Base-by-base conservation (phyloP, 2,113 vertebrate species). In the Macrotis lagotis region DNA sequence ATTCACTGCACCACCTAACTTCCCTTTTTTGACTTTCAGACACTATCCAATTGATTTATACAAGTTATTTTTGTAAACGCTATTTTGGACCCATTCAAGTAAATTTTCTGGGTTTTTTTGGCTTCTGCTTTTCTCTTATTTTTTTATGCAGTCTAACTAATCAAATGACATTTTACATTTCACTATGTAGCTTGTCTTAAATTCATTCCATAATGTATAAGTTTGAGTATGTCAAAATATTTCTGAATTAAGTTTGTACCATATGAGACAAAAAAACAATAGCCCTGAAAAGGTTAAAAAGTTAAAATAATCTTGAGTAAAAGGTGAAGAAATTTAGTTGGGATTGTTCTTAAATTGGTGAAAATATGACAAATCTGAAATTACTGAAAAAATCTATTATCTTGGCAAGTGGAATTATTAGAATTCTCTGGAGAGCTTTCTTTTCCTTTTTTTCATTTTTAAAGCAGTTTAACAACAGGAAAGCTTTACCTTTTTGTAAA, bases 371-470 rank as follows among this genome's bases (percentile, higher is more conserved):
- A 47, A 97, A 97, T 97, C 95, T 96, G 96, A 97, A 97, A 97
- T 96, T 96, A 97, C 94, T 93, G 93, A 96, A 95, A 97, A 97
- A 94, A 93, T 94, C 96, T 94, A 90, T 96, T 96, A 92, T 97
- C 91, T 97, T 97, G 96, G 96, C 96, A 97, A 94, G 92, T 25
- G 96, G 89, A 95, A 97, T 96, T 97, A 96, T 97, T 96, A 96
- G 94, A 97, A 92, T 97, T 96, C 95, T 97, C 97, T 96, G 97
- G 97, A 97, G 96, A 97, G 97, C 83, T 97, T 97, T 96, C 91
- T 93, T 74, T 92, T 91, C 91, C 96, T 97, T 96, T 90, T 93
- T 91, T 74, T 31, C 55, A 44, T 94, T 74, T 91, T 96, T 96
- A 37, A 97, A 96, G 91, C 14, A 93, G 2, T 95, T 51, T 89